Base-by-base conservation (phyloP, 2,888 invertebrate genomes). In the Rotaria magnacalcarata region DNA sequence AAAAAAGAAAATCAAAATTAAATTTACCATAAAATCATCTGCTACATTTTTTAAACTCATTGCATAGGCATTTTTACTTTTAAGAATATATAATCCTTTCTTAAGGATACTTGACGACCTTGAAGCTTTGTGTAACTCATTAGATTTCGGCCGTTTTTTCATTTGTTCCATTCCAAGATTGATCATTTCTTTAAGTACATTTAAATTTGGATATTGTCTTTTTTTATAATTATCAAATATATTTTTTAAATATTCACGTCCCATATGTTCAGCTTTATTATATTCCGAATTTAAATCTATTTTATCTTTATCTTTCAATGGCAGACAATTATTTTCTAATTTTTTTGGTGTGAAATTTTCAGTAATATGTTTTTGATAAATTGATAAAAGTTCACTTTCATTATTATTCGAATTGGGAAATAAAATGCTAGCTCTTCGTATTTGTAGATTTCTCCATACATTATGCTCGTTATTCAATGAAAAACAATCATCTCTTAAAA, bases 1-100 rank as follows among this genome's bases (percentile, higher is more conserved):
- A n/a, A 80, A 21, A n/a, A 4, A 47, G 3, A 6, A 47, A 24
- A 21, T 11, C 14, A n/a, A 21, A 21, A 21, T 47, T 8, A 10
- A n/a, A 67, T 47, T 80, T 80, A 80, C 80, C 80, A 80, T 80
- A 80, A 80, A 80, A 47, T 80, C 80, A n/a, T 80, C 80, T 1
- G 80, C 80, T 11, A 47, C 0, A 80, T 80, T 80, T 80, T 47
- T 43, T 47, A 80, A 80, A 80, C 14, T 80, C 80, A 80, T 80
- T 10, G 43, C 2, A 80, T 80, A 80, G 19, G 80, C 47, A n/a
- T 47, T 47, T 80, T 80, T 80, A 24, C 43, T 80, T 80, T 47
- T 80, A 47, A 47, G 8, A 14, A 80, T 47, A 47, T 47, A 80
- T 11, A n/a, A 21, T 24, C n/a, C 47, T 80, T 80, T 80, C 2